These are phyloP conservation scores for Spinibarbus caldwelli DNA, from an alignment of 2,797 vertebrate genomes.

Conservation along the genomic window DNA sequence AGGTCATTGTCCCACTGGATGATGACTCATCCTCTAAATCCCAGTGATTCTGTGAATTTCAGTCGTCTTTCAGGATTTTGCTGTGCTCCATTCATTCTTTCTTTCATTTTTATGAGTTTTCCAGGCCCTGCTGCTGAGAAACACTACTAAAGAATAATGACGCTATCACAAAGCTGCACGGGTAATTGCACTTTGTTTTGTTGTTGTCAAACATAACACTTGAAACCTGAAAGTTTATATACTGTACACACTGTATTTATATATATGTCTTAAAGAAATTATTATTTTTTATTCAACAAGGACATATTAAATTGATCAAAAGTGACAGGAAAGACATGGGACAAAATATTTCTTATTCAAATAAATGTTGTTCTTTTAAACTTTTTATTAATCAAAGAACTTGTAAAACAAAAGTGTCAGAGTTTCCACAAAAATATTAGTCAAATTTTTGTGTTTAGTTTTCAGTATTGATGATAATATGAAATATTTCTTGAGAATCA, in stretches of 20 bases:
- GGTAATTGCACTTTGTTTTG: not conserved
- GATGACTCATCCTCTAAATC: constrained; percentile 20
- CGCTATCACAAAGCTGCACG: not conserved
- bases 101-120: constrained; percentile 13
- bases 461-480: not conserved
- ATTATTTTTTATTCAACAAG: not conserved
- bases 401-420: not conserved
- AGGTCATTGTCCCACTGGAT: constrained; percentile 5
- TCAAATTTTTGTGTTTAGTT: not conserved
- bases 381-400: not conserved
- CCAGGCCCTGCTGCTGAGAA: not conserved
- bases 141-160: not conserved
- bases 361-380: not conserved
- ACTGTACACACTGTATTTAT: not conserved
- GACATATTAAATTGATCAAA: not conserved
- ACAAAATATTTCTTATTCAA: not conserved
- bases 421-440: not conserved
- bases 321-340: not conserved
- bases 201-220: not conserved
- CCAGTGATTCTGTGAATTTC: constrained; percentile 8
- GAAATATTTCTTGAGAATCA: not conserved
- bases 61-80: constrained; percentile 14
- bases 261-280: not conserved
- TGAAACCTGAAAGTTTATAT: not conserved
- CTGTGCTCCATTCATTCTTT: not conserved